Evolutionary conservation across 2,113 vertebrate species (phyloP), one percentile per base, ranked within the genome.

Genomic region (Pollachius pollachius): DNA sequence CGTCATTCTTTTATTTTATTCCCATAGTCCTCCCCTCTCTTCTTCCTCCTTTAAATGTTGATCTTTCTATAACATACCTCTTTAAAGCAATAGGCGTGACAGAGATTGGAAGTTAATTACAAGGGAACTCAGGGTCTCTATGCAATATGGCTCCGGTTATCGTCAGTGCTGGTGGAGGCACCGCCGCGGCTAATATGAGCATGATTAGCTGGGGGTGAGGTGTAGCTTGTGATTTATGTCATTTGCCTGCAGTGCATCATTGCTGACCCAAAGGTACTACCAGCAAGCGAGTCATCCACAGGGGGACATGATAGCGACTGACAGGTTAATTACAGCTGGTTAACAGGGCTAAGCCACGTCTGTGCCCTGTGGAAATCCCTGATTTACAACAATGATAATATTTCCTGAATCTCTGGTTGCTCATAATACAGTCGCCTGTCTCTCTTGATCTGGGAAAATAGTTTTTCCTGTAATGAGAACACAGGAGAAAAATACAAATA

Each of bases 271-370:
- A 52, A 69, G 84, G 72, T 86, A 82, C 74, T 78, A 75, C 76
- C 71, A 66, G 73, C 71, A 71, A 85, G 83, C 86, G 76, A 81
- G 78, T 89, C 85, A 87, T 86, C 89, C 81, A 72, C 68, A 67
- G 74, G 73, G 73, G 77, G 64, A 63, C 57, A 72, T 75, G 75
- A 69, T 48, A 79, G 67, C 74, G 17, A 74, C 76, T 83, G 80
- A 86, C 83, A 88, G 77, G 81, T 85, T 90, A 83, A 91, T 90
- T 87, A 82, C 27, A 69, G 74, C 75, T 83, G 78, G 85, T 90
- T 89, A 86, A 72, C 65, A 63, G 65, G 56, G 69, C 70, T 67
- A 23, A 59, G 57, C 34, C 16, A 48, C 11, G 21, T 11, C 48
- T 72, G 41, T 12, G 27, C 41, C 68, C 48, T 0, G 1, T 48